These are phyloP conservation scores for Melipona quadrifasciata DNA, from an alignment of 1,140 invertebrate genomes.

Conservation along the genomic window DNA sequence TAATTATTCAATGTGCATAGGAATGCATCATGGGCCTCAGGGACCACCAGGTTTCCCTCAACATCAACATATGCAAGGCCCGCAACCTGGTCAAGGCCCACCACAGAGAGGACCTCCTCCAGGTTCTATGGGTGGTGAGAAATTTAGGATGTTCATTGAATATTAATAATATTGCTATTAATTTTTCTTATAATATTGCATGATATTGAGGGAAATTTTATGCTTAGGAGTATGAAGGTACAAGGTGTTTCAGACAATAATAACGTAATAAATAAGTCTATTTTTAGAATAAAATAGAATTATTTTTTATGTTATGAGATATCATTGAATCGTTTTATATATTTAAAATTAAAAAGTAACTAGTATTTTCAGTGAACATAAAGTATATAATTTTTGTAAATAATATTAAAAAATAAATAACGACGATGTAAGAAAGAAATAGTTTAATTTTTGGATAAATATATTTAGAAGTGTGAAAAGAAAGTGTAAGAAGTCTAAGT, in stretches of 20 bases:
- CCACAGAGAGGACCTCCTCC: slow-evolving; percentile 87
- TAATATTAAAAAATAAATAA: not conserved
- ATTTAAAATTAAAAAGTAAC: too few relatives aligned
- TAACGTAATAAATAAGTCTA: slow-evolving; percentile 15
- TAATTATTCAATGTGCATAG: slow-evolving; percentile 71
- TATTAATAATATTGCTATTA: slow-evolving; percentile 45
- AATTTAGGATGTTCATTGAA: slow-evolving; percentile 58
- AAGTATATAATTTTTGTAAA: not conserved
- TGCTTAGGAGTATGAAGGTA: slow-evolving; percentile 57
- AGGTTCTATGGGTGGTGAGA: slow-evolving; percentile 82
- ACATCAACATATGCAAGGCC: slow-evolving; percentile 88
- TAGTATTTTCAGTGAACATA: not conserved
- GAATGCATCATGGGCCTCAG: slow-evolving; percentile 81
- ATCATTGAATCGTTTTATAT: not conserved
- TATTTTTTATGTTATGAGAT: not conserved
- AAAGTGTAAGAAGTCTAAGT: not conserved
- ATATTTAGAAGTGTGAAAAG: not conserved
- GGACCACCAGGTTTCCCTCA: slow-evolving; percentile 83
- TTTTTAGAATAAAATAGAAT: not conserved
- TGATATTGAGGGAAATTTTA: slow-evolving; percentile 69
- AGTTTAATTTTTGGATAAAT: not conserved
- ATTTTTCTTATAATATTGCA: slow-evolving; percentile 55
- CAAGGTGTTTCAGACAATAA: slow-evolving; percentile 63
- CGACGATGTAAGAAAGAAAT: not conserved
- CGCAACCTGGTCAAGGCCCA: slow-evolving; percentile 82